Conservation (phyloP, 2,113 vertebrate genomes). For the Ptychochromis oligacanthus region DNA sequence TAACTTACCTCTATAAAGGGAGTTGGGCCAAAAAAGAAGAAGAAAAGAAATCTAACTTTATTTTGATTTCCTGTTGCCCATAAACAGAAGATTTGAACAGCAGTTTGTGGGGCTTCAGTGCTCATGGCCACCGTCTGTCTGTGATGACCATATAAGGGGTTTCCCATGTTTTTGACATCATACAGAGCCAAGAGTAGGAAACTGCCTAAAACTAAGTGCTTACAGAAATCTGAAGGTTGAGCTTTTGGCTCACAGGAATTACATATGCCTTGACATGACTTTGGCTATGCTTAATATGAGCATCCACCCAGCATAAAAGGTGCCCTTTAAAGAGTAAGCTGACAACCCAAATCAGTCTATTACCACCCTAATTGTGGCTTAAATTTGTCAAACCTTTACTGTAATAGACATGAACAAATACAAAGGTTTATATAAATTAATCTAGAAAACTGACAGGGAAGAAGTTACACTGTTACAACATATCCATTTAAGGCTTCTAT, state of each 20-base stretch:
- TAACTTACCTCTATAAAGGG: neutral
- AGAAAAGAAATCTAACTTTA: no score
- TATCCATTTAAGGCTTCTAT: neutral
- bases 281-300: neutral
- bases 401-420: neutral
- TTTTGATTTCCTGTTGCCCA: neutral
- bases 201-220: fast-evolving
- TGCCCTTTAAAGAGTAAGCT: neutral
- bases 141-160: neutral
- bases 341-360: neutral
- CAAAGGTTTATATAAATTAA: neutral
- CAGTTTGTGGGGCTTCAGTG: neutral
- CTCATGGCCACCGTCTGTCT: neutral
- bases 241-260: neutral
- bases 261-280: neutral
- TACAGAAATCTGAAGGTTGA: neutral
- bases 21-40: no score
- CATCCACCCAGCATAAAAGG: neutral
- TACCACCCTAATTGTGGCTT: neutral
- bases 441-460: neutral
- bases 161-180: fast-evolving
- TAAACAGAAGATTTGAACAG: neutral
- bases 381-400: neutral
- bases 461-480: neutral
- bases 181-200: neutral